Percentiles rank a stretch among this genome's conserved stretches.
Evolutionary conservation across 2,888 invertebrate genomes (phyloP).

Genomic region (Ormyrus labotus): DNA sequence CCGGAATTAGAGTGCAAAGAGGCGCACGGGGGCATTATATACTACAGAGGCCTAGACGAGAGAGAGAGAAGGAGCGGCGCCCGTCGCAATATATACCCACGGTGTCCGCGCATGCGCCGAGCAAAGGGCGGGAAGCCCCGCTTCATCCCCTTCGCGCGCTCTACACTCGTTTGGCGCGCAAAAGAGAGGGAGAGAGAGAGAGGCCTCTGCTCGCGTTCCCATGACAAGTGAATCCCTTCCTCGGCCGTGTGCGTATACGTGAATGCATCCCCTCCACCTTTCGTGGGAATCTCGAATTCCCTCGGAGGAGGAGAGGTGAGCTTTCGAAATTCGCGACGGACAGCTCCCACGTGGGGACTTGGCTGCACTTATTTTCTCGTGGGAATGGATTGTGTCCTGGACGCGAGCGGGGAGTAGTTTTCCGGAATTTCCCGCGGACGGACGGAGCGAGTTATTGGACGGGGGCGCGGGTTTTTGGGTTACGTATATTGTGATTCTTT

Average conservation of each 20-base stretch:
- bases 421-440: constrained; percentile 20
- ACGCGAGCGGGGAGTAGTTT: background rate
- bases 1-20: too few species aligned
- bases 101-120: background rate
- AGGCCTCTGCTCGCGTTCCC: constrained; percentile 68
- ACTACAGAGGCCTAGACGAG: constrained; percentile 13
- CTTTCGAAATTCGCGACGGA: constrained; percentile 8
- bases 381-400: background rate
- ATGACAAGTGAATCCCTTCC: constrained; percentile 71
- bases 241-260: constrained; percentile 42
- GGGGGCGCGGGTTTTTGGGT: too few species aligned
- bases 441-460: background rate
- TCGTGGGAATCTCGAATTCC: constrained; percentile 44
- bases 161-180: constrained; percentile 48
- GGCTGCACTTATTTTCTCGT: background rate
- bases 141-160: constrained; percentile 44
- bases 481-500: too few species aligned
- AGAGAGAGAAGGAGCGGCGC: background rate
- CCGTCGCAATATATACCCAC: background rate
- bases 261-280: constrained; percentile 27
- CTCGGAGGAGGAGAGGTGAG: background rate
- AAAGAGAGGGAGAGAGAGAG: constrained; percentile 12
- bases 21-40: background rate
- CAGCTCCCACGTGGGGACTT: constrained; percentile 29
- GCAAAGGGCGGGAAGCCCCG: constrained; percentile 43